Evolutionary conservation across 30 jellyfish, hydroid and myxozoan genomes (phyloP).

Genomic region (Turritopsis dohrnii): DNA sequence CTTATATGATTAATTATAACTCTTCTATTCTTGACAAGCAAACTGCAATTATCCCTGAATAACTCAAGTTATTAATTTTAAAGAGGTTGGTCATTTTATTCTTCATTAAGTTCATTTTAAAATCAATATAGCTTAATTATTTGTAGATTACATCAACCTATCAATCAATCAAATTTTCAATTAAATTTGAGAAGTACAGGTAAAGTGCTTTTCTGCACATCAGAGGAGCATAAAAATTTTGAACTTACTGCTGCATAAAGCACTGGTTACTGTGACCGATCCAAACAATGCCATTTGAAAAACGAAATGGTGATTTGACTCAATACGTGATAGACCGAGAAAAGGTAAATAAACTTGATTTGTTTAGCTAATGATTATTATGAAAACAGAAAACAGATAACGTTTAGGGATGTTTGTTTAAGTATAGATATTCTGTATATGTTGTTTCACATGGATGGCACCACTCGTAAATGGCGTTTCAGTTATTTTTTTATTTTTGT

Average conservation of each 20-base stretch:
- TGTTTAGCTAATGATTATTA: neutral
- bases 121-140: neutral
- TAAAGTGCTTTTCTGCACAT: neutral
- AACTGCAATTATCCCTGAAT: neutral
- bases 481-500: too few species aligned
- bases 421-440: too few species aligned
- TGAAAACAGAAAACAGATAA: too few species aligned
- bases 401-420: too few species aligned
- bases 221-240: too few species aligned
- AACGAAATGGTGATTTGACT: neutral
- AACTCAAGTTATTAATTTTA: neutral
- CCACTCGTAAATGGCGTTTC: too few species aligned
- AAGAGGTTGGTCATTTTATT: neutral
- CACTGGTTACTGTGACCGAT: neutral
- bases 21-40: neutral
- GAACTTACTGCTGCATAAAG: too few species aligned
- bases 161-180: neutral
- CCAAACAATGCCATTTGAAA: neutral
- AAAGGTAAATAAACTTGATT: neutral
- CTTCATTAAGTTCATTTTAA: neutral
- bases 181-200: neutral
- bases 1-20: too few species aligned
- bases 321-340: neutral
- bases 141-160: neutral
- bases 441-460: too few species aligned